Conservation (phyloP, 2,113 vertebrate genomes). For the Heptranchias perlo region DNA sequence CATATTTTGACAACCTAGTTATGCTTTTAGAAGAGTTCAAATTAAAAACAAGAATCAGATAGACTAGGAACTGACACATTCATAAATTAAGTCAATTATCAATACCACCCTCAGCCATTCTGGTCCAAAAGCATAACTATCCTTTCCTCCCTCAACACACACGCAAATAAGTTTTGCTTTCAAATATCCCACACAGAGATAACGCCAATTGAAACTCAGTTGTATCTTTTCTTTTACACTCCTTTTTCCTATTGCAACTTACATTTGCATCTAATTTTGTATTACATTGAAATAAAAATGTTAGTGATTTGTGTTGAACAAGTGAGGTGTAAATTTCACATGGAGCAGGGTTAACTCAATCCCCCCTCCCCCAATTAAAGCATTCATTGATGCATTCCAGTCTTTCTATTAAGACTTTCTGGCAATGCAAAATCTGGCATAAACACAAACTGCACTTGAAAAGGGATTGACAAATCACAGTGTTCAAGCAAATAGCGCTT, state of each 20-base stretch:
- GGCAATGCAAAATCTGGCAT: slow-evolving; percentile 3
- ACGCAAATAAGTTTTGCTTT: not conserved
- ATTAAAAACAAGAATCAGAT: not conserved
- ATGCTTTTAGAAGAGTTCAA: not conserved
- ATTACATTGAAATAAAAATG: slow-evolving; percentile 2
- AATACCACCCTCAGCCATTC: not conserved
- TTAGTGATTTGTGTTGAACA: slow-evolving; percentile 13
- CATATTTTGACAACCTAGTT: too few species aligned
- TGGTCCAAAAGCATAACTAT: not conserved
- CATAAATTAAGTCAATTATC: not conserved
- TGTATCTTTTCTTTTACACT: not conserved
- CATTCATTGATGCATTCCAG: not conserved
- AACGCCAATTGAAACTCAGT: not conserved
- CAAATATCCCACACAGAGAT: not conserved
- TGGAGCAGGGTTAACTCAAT: not conserved
- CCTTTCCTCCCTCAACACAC: not conserved
- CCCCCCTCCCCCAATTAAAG: not conserved
- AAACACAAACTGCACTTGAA: not conserved
- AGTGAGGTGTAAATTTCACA: not conserved
- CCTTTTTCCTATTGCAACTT: not conserved
- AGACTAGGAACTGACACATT: not conserved
- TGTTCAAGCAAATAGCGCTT: not conserved
- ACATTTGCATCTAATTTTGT: not conserved
- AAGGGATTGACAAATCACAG: not conserved
- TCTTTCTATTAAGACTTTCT: not conserved